Evolutionary conservation across 2,888 invertebrate species (phyloP), one percentile per base, ranked within the genome.

Genomic region (Meghimatium bilineatum): DNA sequence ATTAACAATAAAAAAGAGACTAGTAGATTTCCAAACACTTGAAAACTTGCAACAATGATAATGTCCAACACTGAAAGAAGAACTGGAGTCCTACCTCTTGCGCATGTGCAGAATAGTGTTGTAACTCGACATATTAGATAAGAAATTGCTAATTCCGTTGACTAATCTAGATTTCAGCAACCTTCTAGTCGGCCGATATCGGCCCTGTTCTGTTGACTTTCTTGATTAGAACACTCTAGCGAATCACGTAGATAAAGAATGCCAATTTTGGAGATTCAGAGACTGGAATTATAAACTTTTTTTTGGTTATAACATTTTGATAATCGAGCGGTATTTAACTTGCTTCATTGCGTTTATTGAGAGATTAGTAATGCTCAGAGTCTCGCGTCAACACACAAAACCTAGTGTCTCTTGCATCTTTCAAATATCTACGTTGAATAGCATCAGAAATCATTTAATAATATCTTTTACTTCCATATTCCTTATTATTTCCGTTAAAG

Each of bases 281-380:
- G 29, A 78, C 78, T 78, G 66, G 78, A 66, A 78, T 78, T 78
- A 78, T 66, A 78, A 78, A 36, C 63, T 77, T 29, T 60, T n/a
- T n/a, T 60, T 77, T 38, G 34, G 63, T 29, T 63, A 36, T 1
- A 23, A 66, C 60, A n/a, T 44, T 32, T 17, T n/a, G 66, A 78
- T 78, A 78, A 78, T 67, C 67, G 36, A 6, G 32, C 1, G 49
- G 12, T 44, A 66, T 67, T 78, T 78, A 67, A 78, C 77, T 77
- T 26, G 34, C 38, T 26, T 17, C 1, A 38, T 36, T 36, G 8
- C 17, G 20, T 32, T 26, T 36, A 12, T 38, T 26, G 38, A 23
- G 20, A 8, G 26, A 8, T 71, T 10, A 44, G 72, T 66, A 3
- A 12, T 66, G 32, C 20, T 32, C 12, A 66, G 32, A 66, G 20